These are phyloP conservation scores for Ornithoptera alexandrae DNA, from an alignment of 2,888 invertebrate genomes.

Conservation along the genomic window DNA sequence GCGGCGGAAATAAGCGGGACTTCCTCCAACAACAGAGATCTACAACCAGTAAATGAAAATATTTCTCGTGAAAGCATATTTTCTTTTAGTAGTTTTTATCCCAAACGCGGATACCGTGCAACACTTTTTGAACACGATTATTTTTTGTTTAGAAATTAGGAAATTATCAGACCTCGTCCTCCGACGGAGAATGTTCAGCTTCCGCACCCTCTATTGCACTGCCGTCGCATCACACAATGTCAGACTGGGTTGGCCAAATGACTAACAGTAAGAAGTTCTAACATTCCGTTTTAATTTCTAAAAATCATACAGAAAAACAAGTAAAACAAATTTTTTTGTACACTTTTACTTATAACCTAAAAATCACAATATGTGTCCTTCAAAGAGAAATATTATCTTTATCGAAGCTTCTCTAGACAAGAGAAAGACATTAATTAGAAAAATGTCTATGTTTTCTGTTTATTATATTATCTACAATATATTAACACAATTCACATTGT, in stretches of 20 bases:
- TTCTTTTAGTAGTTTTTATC: constrained; percentile 15
- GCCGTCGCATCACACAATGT: constrained; percentile 80
- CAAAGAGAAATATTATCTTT: too few species aligned
- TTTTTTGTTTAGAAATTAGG: constrained; percentile 67
- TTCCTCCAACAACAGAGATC: too few species aligned
- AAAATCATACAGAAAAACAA: not conserved
- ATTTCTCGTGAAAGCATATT: constrained; percentile 36
- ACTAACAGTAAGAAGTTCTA: constrained; percentile 85
- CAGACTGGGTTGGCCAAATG: constrained; percentile 93
- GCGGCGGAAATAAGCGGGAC: too few species aligned
- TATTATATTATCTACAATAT: too few species aligned
- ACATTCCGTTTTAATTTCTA: constrained; percentile 36
- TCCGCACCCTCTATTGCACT: constrained; percentile 81
- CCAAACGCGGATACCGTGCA: not conserved
- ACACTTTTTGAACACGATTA: constrained; percentile 11
- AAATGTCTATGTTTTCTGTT: too few species aligned
- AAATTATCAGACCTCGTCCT: constrained; percentile 77
- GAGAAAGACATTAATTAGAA: too few species aligned
- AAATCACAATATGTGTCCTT: too few species aligned
- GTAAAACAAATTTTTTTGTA: not conserved
- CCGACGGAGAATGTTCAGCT: constrained; percentile 83
- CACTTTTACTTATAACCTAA: not conserved
- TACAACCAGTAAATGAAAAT: too few species aligned
- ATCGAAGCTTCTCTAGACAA: too few species aligned
- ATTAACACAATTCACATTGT: too few species aligned